Conservation (phyloP, 2,113 vertebrate species). For the Heptranchias perlo region DNA sequence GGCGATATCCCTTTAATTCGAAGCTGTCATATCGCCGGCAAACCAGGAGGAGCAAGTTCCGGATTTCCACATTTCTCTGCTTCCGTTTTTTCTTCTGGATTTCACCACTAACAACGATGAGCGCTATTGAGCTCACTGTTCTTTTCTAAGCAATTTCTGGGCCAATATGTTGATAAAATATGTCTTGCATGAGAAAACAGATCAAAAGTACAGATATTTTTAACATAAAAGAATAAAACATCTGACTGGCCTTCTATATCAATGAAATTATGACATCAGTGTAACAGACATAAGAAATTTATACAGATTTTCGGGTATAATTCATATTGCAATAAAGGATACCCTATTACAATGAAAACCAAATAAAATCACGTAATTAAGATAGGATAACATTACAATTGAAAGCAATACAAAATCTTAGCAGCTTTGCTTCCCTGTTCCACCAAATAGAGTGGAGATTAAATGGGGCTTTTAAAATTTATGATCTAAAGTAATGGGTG, state of each 20-base stretch:
- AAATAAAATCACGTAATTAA: neutral
- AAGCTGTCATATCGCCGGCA: too few relatives aligned
- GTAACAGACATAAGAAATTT: neutral
- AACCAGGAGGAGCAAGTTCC: too few relatives aligned
- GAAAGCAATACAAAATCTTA: neutral
- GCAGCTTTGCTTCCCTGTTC: neutral
- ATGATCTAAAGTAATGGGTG: neutral
- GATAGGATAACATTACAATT: neutral
- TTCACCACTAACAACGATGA: too few relatives aligned
- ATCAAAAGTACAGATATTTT: neutral
- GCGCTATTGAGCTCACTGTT: too few relatives aligned
- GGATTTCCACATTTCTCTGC: too few relatives aligned
- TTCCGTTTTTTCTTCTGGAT: too few relatives aligned
- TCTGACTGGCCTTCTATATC: neutral
- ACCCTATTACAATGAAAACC: neutral
- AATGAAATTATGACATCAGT: neutral
- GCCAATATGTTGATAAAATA: neutral
- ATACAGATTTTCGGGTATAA: neutral
- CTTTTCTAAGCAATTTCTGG: too few relatives aligned
- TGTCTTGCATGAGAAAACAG: neutral
- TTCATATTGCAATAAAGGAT: neutral
- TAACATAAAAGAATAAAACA: too few relatives aligned
- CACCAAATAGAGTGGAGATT: neutral
- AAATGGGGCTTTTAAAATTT: neutral
- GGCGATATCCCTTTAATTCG: too few relatives aligned